phyloP scores from a whole-genome alignment of 35 echinoderm and acorn worm genomes.

The Apostichopus japonicus region DNA sequence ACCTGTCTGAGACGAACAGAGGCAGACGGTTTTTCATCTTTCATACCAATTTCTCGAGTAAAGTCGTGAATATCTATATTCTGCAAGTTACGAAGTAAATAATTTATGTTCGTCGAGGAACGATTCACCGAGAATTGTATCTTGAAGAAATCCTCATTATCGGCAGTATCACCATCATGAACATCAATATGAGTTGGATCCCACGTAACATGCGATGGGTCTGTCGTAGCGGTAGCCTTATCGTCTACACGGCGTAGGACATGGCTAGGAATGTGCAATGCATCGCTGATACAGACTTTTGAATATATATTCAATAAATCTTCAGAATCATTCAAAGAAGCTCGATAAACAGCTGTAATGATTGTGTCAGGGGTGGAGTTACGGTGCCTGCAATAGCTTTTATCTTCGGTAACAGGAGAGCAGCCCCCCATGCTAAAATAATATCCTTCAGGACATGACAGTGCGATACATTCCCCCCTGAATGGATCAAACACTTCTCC shows the following conservation, averaged over 20 bases:
- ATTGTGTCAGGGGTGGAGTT: background rate
- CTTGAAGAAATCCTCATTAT: background rate
- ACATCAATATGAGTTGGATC: too few species aligned
- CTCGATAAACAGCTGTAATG: background rate
- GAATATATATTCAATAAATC: background rate
- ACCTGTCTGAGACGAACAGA: background rate
- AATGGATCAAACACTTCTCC: slow-evolving; percentile 36
- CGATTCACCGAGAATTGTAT: slow-evolving; percentile 5
- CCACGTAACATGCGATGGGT: background rate
- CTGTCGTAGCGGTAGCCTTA: background rate
- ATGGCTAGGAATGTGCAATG: background rate
- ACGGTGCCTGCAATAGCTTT: background rate
- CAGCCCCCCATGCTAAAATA: background rate
- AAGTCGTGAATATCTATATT: background rate
- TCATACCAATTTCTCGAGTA: background rate
- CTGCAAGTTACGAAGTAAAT: background rate
- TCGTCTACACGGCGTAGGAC: background rate
- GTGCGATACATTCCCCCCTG: background rate
- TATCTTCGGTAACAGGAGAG: background rate
- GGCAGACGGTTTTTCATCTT: background rate
- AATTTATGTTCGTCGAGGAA: background rate
- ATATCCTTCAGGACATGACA: slow-evolving; percentile 19
- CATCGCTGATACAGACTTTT: background rate
- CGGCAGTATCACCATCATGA: background rate
- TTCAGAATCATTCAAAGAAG: background rate